These are phyloP conservation scores for Ganaspis sp. DNA, from an alignment of 1,140 invertebrate genomes.

Conservation along the genomic window DNA sequence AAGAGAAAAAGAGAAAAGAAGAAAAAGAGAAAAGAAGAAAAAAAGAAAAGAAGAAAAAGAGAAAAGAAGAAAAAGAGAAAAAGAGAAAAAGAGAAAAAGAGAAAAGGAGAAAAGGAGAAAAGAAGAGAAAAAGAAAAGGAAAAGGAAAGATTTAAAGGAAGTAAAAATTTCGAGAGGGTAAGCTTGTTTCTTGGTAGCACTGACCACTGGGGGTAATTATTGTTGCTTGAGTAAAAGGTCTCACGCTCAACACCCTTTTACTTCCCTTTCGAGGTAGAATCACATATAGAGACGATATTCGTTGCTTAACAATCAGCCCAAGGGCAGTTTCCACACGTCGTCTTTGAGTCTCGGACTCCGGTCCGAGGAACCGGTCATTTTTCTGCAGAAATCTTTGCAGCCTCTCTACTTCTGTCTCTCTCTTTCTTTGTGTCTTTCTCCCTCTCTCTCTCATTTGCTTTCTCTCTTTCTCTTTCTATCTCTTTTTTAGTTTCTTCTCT, in stretches of 20 bases:
- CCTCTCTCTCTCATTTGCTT: conserved; percentile 6
- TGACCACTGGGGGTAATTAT: conserved; percentile 74
- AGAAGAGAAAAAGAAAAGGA: not conserved
- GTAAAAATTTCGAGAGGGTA: conserved; percentile 37
- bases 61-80: not conserved
- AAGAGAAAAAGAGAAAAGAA: too few species aligned
- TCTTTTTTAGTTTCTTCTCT: conserved; percentile 46
- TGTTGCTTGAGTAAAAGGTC: conserved; percentile 65
- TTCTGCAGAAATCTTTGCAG: conserved; percentile 65
- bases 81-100: not conserved
- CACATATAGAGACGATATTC: conserved; percentile 32
- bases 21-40: not conserved
- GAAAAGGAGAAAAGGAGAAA: conserved; percentile 17
- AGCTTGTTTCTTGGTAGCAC: conserved; percentile 53
- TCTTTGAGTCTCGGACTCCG: conserved; percentile 11
- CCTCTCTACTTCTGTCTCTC: conserved; percentile 50
- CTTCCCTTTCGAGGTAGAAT: conserved; percentile 46
- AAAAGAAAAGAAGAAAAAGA: not conserved
- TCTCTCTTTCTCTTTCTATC: conserved; percentile 31
- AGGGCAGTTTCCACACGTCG: conserved; percentile 30
- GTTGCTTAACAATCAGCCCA: conserved; percentile 32
- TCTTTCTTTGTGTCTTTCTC: conserved; percentile 44
- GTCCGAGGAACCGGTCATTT: conserved; percentile 66
- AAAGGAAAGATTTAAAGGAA: conserved; percentile 17
- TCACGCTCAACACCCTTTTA: conserved; percentile 65